Evolutionary conservation across 2,113 vertebrate genomes (phyloP).

Genomic region (Macroglossus sobrinus): DNA sequence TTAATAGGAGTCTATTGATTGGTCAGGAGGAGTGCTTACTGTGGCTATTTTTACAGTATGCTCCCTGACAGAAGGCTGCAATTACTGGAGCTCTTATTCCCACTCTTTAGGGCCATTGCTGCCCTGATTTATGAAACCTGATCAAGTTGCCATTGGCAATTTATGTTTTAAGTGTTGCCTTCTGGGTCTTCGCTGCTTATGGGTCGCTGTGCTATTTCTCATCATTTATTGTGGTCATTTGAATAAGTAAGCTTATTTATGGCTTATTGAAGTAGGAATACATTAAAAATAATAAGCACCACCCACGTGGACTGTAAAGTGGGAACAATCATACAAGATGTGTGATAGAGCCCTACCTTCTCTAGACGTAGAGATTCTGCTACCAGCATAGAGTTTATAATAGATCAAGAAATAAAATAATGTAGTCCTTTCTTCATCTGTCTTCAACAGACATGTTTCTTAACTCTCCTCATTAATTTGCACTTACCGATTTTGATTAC

Average conservation of each 20-base stretch:
- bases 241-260: conserved; percentile 70
- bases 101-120: conserved; percentile 60
- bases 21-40: conserved; percentile 82
- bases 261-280: conserved; percentile 58
- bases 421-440: not conserved
- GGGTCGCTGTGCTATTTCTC: conserved; percentile 43
- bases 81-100: conserved; percentile 71
- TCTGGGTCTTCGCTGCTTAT: conserved; percentile 67
- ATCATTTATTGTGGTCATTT: conserved; percentile 72
- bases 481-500: not conserved
- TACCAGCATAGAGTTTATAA: not conserved
- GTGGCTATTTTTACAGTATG: conserved; percentile 79
- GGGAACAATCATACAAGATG: not conserved
- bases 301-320: conserved; percentile 63
- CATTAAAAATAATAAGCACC: conserved; percentile 72
- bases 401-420: not conserved
- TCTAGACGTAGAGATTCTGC: not conserved
- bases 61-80: conserved; percentile 75
- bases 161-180: conserved; percentile 57
- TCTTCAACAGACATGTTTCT: not conserved
- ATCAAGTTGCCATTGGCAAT: conserved; percentile 67
- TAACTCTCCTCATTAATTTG: not conserved
- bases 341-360: not conserved
- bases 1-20: conserved; percentile 86
- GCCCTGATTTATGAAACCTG: conserved; percentile 79